phyloP scores from a whole-genome alignment of 2,888 invertebrate genomes.

The Acleris laterana region DNA sequence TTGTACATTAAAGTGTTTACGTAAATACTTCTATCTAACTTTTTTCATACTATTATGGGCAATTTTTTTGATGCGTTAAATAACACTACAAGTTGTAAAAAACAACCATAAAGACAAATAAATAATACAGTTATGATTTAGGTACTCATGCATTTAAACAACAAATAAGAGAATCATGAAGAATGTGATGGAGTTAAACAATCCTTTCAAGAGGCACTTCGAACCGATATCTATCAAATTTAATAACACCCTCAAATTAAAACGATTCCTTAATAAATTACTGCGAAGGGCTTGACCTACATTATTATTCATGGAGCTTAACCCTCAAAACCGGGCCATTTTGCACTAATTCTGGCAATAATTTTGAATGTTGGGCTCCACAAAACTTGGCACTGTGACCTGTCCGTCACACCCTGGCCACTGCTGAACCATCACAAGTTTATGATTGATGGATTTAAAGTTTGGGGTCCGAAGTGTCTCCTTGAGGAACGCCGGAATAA shows the following conservation, averaged over 20 bases:
- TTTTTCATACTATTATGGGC: too few species aligned
- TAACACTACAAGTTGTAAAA: too few species aligned
- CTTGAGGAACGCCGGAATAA: slow-evolving; percentile 1
- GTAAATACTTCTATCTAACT: too few species aligned
- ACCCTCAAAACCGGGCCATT: slow-evolving; percentile 11
- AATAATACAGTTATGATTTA: too few species aligned
- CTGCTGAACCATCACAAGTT: neutral
- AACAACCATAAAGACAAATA: too few species aligned
- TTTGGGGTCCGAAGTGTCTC: slow-evolving; percentile 3
- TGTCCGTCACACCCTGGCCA: slow-evolving; percentile 5
- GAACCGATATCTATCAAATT: neutral
- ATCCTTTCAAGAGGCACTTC: neutral
- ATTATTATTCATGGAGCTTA: slow-evolving; percentile 18
- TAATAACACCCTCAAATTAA: slow-evolving; percentile 6
- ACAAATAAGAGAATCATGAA: too few species aligned
- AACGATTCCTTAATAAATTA: slow-evolving; percentile 13
- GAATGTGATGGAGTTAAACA: too few species aligned
- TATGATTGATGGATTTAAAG: slow-evolving; percentile 14
- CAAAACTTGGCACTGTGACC: slow-evolving; percentile 13
- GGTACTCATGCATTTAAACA: too few species aligned
- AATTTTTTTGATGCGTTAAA: too few species aligned
- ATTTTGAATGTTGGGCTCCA: slow-evolving; percentile 3
- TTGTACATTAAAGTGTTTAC: too few species aligned
- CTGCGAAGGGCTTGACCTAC: slow-evolving; percentile 7
- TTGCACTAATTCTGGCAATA: slow-evolving; percentile 7